Percentiles rank a stretch among this genome's conserved stretches.
Conservation (phyloP, 1,140 invertebrate genomes). For the Achroia grisella region DNA sequence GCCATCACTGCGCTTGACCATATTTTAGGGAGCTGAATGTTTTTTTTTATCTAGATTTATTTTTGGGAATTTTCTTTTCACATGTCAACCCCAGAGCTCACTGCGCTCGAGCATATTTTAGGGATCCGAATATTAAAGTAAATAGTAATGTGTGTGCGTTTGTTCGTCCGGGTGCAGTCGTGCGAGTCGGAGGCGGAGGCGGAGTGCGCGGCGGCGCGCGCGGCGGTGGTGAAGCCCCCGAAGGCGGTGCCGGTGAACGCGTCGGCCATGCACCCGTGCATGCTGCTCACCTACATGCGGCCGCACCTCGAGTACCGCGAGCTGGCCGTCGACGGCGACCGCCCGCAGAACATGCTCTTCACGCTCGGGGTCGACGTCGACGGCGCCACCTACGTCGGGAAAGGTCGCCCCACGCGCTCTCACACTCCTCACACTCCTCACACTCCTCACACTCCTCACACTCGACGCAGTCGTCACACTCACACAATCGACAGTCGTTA, state of each 20-base stretch:
- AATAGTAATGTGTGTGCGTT: not conserved
- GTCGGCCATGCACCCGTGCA: slow-evolving; percentile 79
- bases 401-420: no score
- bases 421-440: no score
- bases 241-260: slow-evolving; percentile 76
- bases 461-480: no score
- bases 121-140: no score
- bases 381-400: slow-evolving; percentile 65
- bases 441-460: no score
- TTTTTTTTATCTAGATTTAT: no score
- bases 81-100: no score
- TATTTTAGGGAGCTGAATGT: no score
- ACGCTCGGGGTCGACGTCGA: slow-evolving; percentile 72
- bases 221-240: slow-evolving; percentile 24
- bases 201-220: not conserved
- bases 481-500: no score
- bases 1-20: no score
- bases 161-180: not conserved
- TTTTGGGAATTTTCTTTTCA: no score
- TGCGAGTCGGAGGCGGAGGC: slow-evolving; percentile 3
- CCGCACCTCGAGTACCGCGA: slow-evolving; percentile 78
- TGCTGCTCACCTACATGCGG: slow-evolving; percentile 82
- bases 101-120: no score
- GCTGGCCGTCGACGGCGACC: slow-evolving; percentile 74
- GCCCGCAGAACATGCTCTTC: slow-evolving; percentile 75